A percentile compares a stretch with the other conserved stretches of the same genome.
These are phyloP conservation scores for Philereme transversata DNA, from an alignment of 2,888 invertebrate species.

Conservation along the genomic window DNA sequence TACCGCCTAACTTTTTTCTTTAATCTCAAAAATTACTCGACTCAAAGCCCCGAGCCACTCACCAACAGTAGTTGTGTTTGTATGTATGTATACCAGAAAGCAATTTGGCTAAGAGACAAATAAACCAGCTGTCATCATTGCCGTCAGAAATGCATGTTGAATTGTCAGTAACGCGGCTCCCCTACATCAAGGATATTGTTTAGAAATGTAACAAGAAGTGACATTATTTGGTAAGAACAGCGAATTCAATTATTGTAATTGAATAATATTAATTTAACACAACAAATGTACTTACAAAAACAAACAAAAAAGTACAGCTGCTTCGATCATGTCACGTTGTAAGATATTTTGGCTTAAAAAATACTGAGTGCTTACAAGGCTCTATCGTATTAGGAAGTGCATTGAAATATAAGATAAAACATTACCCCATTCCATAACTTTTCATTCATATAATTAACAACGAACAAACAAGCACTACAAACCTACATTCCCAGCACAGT, in stretches of 20 bases:
- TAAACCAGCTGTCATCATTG: slow-evolving; percentile 41
- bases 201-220: slow-evolving; percentile 23
- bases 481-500: slow-evolving; percentile 23
- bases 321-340: too few species aligned
- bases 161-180: slow-evolving; percentile 44
- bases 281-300: too few species aligned
- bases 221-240: slow-evolving; percentile 15
- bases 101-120: slow-evolving; percentile 66
- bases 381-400: too few species aligned
- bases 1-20: slow-evolving; percentile 24
- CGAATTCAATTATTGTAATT: slow-evolving; percentile 4
- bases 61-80: slow-evolving; percentile 14
- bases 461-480: slow-evolving; percentile 15
- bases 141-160: slow-evolving; percentile 49
- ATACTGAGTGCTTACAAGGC: too few species aligned
- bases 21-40: slow-evolving; percentile 33
- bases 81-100: slow-evolving; percentile 40
- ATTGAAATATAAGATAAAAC: too few species aligned
- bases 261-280: too few species aligned
- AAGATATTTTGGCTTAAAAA: too few species aligned
- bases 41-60: slow-evolving; percentile 27
- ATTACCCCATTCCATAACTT: too few species aligned
- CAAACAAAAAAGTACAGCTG: too few species aligned
- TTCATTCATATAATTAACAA: too few species aligned
- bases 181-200: slow-evolving; percentile 33